A percentile compares a stretch with the other conserved stretches of the same genome.
Conservation (phyloP, 92 coral and sea anemone genomes). For the Blastomussa wellsi region DNA sequence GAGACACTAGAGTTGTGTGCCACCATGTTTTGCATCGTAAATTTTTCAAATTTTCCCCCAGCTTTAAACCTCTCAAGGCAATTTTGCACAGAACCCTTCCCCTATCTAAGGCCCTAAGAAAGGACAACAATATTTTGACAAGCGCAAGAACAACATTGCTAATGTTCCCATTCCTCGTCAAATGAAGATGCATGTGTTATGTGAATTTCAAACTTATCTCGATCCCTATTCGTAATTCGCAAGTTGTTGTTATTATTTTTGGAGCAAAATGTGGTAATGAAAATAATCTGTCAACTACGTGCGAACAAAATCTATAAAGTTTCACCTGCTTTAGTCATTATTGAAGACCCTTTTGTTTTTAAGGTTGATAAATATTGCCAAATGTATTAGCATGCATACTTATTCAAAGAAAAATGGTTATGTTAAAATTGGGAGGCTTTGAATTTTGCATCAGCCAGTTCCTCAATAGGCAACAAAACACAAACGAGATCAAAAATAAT, state of each 20-base stretch:
- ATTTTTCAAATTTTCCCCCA: neutral
- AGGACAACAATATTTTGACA: slow-evolving; percentile 10
- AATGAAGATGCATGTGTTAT: neutral
- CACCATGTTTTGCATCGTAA: neutral
- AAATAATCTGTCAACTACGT: neutral
- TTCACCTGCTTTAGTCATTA: slow-evolving; percentile 25
- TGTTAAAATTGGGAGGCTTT: neutral
- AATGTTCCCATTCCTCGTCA: neutral
- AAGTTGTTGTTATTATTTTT: slow-evolving; percentile 1
- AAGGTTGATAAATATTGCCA: neutral
- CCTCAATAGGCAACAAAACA: neutral
- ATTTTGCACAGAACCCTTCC: neutral
- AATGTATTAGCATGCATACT: neutral
- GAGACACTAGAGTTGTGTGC: neutral
- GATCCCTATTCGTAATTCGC: neutral
- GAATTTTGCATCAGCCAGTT: neutral
- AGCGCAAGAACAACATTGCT: slow-evolving; percentile 2
- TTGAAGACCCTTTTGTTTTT: slow-evolving; percentile 1
- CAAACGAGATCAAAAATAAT: neutral
- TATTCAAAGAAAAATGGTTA: neutral
- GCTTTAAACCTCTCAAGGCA: neutral
- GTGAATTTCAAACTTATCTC: neutral
- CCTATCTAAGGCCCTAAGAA: neutral
- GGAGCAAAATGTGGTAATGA: slow-evolving; percentile 17
- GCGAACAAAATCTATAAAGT: slow-evolving; percentile 4